These are phyloP conservation scores for Argyra leucocephala DNA, from an alignment of 2,888 invertebrate species.

Conservation along the genomic window DNA sequence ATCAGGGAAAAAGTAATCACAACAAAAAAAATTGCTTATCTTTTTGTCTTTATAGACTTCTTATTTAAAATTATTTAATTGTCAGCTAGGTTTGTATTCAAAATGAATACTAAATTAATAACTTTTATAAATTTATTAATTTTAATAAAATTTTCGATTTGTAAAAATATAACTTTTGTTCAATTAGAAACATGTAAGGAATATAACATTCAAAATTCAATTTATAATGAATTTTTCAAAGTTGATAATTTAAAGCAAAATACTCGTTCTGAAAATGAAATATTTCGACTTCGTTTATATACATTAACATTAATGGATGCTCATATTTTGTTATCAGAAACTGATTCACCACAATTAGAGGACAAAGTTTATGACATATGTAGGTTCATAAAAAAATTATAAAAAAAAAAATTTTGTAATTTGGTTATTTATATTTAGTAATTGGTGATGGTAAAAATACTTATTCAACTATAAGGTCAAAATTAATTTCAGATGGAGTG, in stretches of 20 bases:
- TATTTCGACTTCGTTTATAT: conserved; percentile 54
- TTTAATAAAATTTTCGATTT: neutral
- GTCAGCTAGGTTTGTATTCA: neutral
- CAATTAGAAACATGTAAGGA: conserved; percentile 46
- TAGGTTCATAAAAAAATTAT: conserved; percentile 20
- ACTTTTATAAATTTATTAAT: neutral
- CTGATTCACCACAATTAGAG: conserved; percentile 39
- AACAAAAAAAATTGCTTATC: neutral
- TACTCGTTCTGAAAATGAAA: conserved; percentile 30
- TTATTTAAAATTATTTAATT: no score
- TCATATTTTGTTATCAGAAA: conserved; percentile 56
- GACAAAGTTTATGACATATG: conserved; percentile 62
- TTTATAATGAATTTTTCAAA: conserved; percentile 51
- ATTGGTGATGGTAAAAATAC: conserved; percentile 63
- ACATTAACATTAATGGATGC: conserved; percentile 59
- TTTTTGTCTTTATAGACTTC: no score
- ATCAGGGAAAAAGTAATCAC: neutral
- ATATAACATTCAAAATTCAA: conserved; percentile 47
- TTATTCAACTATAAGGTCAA: conserved; percentile 57
- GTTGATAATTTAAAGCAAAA: conserved; percentile 39
- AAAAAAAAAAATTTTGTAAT: conserved; percentile 7
- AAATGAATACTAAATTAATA: neutral
- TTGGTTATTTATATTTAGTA: conserved; percentile 32
- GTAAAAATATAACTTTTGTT: conserved; percentile 29
- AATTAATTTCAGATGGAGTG: conserved; percentile 50